phyloP scores from a whole-genome alignment of 2,888 invertebrate genomes.

The Drosophila kokeensis region DNA sequence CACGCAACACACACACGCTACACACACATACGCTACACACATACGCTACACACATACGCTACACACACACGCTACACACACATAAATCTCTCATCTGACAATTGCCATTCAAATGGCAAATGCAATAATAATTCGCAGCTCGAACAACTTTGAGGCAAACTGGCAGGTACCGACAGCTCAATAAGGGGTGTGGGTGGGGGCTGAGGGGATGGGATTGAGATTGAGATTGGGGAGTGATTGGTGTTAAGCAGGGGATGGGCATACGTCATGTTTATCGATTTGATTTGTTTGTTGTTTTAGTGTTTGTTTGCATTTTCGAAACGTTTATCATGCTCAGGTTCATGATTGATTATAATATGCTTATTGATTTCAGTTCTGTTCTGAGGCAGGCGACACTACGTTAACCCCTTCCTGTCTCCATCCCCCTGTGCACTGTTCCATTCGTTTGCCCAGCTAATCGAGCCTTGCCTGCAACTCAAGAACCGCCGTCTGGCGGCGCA shows the following conservation, averaged over 20 bases:
- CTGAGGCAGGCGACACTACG: neutral
- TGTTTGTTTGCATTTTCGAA: constrained; percentile 48
- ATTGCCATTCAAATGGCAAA: constrained; percentile 62
- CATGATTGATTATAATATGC: constrained; percentile 58
- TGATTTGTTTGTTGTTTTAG: constrained; percentile 43
- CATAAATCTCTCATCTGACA: constrained; percentile 45
- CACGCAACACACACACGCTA: constrained; percentile 1
- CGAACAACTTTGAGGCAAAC: constrained; percentile 46
- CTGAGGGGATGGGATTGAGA: accelerated
- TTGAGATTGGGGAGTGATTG: neutral
- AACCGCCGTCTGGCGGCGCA: constrained; percentile 20
- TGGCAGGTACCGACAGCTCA: constrained; percentile 28
- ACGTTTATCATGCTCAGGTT: constrained; percentile 60
- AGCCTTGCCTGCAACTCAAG: constrained; percentile 44
- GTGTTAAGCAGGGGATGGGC: neutral
- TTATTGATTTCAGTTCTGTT: constrained; percentile 39
- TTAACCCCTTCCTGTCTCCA: neutral
- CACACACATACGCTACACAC: constrained; percentile 2
- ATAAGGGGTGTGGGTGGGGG: too few species aligned
- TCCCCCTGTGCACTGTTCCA: neutral
- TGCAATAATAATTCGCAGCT: constrained; percentile 72
- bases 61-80: constrained; percentile 1
- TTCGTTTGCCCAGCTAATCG: neutral
- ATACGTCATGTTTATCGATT: constrained; percentile 45
- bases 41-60: constrained; percentile 1